Evolutionary conservation across 2,888 invertebrate species (phyloP), one percentile per base, ranked within the genome.

Genomic region (Cataglyphis cursor): DNA sequence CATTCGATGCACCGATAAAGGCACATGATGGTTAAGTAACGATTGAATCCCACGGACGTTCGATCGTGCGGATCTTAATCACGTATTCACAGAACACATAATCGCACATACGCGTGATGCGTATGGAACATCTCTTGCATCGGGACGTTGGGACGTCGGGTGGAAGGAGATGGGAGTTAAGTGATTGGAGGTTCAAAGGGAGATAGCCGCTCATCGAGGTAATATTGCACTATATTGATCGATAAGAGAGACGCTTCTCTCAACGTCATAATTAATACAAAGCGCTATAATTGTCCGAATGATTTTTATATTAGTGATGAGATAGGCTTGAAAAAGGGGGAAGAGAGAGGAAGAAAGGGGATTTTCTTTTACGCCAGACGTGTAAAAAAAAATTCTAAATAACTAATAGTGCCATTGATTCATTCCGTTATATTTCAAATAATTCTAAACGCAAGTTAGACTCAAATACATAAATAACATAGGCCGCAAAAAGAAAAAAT

Each of bases 141-240:
- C n/a, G 44, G 41, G 31, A 54, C 59, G 10, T 21, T 44, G 61
- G 61, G 74, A 82, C 28, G 21, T 57, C 35, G 35, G 73, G 57
- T 64, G 70, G 59, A 68, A 51, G 81, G 78, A 51, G 81, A 44
- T 57, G 80, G 51, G 44, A 48, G 68, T 82, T 76, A 83, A 81
- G 82, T 87, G 84, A 85, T 85, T 81, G 85, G 84, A 88, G 70
- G 81, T 84, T 89, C 89, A 89, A 90, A 89, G 89, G 85, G 84
- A 86, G 87, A 89, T 90, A 89, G 84, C 87, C 61, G 85, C 80
- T 89, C 90, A 89, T 90, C 88, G 90, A 84, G 48, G 82, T 84
- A 85, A 90, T 90, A 89, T 90, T 89, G 87, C 90, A 83, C 76
- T 68, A 74, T 85, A 87, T 89, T 84, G 90, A 90, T 90, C 86